Base-by-base conservation (phyloP, 2,888 invertebrate genomes). In the Steinernema scapterisci region DNA sequence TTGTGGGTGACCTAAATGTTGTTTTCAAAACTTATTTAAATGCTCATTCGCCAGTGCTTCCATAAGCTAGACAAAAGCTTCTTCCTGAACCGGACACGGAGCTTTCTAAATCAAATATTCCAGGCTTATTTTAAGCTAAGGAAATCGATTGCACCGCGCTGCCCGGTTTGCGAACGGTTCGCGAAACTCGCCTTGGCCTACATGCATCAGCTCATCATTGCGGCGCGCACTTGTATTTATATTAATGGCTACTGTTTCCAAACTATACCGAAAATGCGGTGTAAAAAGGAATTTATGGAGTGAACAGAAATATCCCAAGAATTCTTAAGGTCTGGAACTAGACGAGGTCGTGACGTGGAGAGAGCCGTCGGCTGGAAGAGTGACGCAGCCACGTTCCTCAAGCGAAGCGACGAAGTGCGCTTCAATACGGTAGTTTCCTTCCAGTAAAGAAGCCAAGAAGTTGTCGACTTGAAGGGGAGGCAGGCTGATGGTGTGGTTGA, bases 1-100 rank as follows among this genome's bases (percentile, higher is more conserved):
- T 51, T 56, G 75, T 79, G 44, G 79, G 71, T 13, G 76, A 75
- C 76, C 81, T 79, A 63, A 63, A 63, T 31, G n/a, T n/a, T n/a
- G n/a, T n/a, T n/a, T n/a, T n/a, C n/a, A n/a, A n/a, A n/a, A n/a
- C n/a, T n/a, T n/a, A n/a, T n/a, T n/a, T n/a, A n/a, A n/a, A n/a
- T n/a, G n/a, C n/a, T n/a, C n/a, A n/a, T n/a, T n/a, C n/a, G n/a
- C n/a, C n/a, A n/a, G n/a, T n/a, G n/a, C n/a, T n/a, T n/a, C n/a
- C n/a, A n/a, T n/a, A n/a, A n/a, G n/a, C n/a, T n/a, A n/a, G n/a
- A n/a, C n/a, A n/a, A n/a, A n/a, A n/a, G n/a, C n/a, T n/a, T n/a
- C n/a, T n/a, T n/a, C n/a, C n/a, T n/a, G n/a, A n/a, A n/a, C n/a
- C n/a, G n/a, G n/a, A n/a, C n/a, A n/a, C n/a, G n/a, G n/a, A n/a